These are phyloP conservation scores for Rhyacophila evoluta DNA, from an alignment of 2,888 invertebrate species.

Conservation along the genomic window DNA sequence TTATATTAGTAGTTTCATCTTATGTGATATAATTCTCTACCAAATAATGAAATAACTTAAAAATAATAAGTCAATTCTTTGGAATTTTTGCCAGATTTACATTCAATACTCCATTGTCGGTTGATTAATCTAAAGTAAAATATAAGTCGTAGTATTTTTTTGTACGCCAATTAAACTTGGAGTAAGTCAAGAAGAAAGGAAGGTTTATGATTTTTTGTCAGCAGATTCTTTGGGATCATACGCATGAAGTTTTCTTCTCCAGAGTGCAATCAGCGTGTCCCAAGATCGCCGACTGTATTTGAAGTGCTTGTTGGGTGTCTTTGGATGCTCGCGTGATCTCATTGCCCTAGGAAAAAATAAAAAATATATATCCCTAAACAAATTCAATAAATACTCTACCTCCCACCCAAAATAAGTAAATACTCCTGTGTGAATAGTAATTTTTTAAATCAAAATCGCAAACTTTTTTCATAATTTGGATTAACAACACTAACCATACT, in stretches of 20 bases:
- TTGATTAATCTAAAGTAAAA: not conserved
- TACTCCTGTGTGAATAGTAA: too few relatives aligned
- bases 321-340: constrained; percentile 81
- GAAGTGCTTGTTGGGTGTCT: constrained; percentile 87
- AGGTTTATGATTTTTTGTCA: not conserved
- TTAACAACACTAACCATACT: too few relatives aligned
- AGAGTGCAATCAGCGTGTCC: constrained; percentile 89
- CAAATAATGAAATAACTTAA: too few relatives aligned
- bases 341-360: constrained; percentile 65
- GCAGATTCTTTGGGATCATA: constrained; percentile 72
- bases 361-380: not conserved
- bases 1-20: too few relatives aligned
- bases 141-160: not conserved
- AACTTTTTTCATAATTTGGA: too few relatives aligned
- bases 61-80: too few relatives aligned
- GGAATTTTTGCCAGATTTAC: not conserved
- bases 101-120: not conserved
- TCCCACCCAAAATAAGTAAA: not conserved
- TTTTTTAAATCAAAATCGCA: not conserved
- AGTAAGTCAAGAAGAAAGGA: too few relatives aligned
- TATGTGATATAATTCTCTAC: too few relatives aligned
- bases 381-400: too few relatives aligned
- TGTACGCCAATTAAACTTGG: constrained; percentile 4
- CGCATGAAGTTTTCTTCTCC: constrained; percentile 87
- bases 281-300: constrained; percentile 94